A percentile compares a stretch with the other conserved stretches of the same genome.
phyloP scores from a whole-genome alignment of 2,888 invertebrate species.

The Cosmia trapezina region DNA sequence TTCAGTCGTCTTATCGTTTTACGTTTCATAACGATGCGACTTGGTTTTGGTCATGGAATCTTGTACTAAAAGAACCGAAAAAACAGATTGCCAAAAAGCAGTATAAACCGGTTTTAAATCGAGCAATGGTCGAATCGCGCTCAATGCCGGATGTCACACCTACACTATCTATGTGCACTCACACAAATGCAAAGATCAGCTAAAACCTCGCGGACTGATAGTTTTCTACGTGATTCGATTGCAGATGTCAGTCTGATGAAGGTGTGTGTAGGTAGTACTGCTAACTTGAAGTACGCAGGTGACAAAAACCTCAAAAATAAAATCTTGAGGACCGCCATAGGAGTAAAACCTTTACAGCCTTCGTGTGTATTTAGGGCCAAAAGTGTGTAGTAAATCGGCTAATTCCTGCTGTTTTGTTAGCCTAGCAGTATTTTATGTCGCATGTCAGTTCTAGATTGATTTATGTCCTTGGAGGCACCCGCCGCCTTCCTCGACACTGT shows the following conservation, averaged over 20 bases:
- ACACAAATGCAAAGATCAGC: too few species aligned
- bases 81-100: too few species aligned
- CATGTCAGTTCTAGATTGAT: constrained; percentile 61
- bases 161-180: too few species aligned
- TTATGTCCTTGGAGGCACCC: constrained; percentile 48
- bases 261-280: too few species aligned
- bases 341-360: constrained; percentile 8
- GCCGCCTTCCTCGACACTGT: constrained; percentile 61
- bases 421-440: constrained; percentile 57
- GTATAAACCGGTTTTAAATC: too few species aligned
- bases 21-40: too few species aligned
- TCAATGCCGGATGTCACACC: too few species aligned
- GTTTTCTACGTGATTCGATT: neutral
- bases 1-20: too few species aligned
- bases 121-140: too few species aligned
- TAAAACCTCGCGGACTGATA: too few species aligned
- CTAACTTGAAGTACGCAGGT: neutral
- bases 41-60: too few species aligned
- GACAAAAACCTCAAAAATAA: neutral
- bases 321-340: neutral
- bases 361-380: constrained; percentile 19
- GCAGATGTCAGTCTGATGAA: constrained; percentile 1
- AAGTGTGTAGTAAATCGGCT: constrained; percentile 12
- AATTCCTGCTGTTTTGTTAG: constrained; percentile 51
- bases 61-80: too few species aligned